Base-by-base conservation (phyloP, 1,140 invertebrate species). In the Ceratoteleas bidentatus region DNA sequence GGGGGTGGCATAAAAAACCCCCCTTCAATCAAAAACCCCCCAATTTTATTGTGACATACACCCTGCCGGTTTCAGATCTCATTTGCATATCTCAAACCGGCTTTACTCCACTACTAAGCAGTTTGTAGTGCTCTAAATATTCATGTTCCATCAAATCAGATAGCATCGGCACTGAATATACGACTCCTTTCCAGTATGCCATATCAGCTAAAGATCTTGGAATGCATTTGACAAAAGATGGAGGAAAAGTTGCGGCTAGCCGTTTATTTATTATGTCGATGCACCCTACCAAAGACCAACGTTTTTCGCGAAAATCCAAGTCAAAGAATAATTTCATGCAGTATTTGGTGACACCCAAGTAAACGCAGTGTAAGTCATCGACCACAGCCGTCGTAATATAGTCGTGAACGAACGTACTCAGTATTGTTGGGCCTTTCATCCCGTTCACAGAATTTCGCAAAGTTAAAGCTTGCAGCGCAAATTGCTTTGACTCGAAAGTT, bases 131-230 rank as follows among this genome's bases (percentile, higher is more conserved):
- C 16, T 76, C 36, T 24, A 83, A 78, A 69, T 84, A 86, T 8
- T 33, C n/a, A 11, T 68, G 49, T 15, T 49, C 14, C 68, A 87
- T 78, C 6, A 84, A 76, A 10, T 75, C 68, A n/a, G 49, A 15
- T 4, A 87, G 64, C n/a, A 86, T 43, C 7, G 84, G 62, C 9
- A 83, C 8, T 2, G 72, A 84, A 73, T 84, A 84, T 11, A 62
- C 85, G 0, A 73, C 57, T 10, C 81, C 85, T 75, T 87, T 86
- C 83, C 85, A 87, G 64, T 81, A 79, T 0, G 61, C 47, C 3
- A 49, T 0, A 11, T 79, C 76, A 1, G 34, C 49, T 9, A 72
- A 11, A 49, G 8, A 36, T 56, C 61, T 7, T 14, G 66, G 53
- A 9, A 66, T 10, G 15, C 66, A 13, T 49, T 24, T 52, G 1